Evolutionary conservation across 1,140 invertebrate species (phyloP).

Genomic region (Ylistrum balloti): DNA sequence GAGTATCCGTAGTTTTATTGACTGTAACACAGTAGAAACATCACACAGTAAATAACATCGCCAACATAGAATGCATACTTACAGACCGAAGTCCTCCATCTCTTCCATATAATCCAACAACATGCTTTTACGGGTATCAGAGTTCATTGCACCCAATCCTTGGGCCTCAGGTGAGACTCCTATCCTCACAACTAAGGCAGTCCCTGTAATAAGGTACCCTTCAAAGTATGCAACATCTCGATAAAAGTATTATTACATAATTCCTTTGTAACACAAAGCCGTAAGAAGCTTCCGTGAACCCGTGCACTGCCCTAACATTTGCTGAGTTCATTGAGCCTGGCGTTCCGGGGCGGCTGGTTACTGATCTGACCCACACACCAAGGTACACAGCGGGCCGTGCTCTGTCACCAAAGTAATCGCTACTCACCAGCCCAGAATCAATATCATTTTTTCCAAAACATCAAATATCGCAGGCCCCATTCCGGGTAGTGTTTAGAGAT

Average conservation of each 20-base stretch:
- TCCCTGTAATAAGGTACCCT: background rate
- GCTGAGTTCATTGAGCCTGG: background rate
- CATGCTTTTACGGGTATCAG: constrained; percentile 2
- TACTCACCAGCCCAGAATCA: background rate
- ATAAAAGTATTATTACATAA: constrained; percentile 36
- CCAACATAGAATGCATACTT: background rate
- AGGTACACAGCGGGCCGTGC: background rate
- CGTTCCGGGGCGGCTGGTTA: background rate
- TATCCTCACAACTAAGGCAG: background rate
- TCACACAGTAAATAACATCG: no score
- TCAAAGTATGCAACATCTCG: constrained; percentile 21
- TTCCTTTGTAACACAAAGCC: constrained; percentile 20
- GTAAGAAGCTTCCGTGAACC: background rate
- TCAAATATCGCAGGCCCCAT: background rate
- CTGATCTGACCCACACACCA: background rate
- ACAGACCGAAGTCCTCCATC: background rate
- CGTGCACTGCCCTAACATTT: constrained; percentile 30
- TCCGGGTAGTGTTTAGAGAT: no score
- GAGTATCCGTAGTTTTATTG: no score
- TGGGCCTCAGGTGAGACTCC: background rate
- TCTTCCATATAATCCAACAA: constrained; percentile 16
- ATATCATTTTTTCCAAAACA: constrained; percentile 5
- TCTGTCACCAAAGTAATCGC: background rate
- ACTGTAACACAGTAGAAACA: no score
- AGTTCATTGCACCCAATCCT: background rate